A percentile compares a stretch with the other conserved stretches of the same genome.
These are phyloP conservation scores for Sebastes hubbsi DNA, from an alignment of 2,797 vertebrate species.

Conservation along the genomic window DNA sequence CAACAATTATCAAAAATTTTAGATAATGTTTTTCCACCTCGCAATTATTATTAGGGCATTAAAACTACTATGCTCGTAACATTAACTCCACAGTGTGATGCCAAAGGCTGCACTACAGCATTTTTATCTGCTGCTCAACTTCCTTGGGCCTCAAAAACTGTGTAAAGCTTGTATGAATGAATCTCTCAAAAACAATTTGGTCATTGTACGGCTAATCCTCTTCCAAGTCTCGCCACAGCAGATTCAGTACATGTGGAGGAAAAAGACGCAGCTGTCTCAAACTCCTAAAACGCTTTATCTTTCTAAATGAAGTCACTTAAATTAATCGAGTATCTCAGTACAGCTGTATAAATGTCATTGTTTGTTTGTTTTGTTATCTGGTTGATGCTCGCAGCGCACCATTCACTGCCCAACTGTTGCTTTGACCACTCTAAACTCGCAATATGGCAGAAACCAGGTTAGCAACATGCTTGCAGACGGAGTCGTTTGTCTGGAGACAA, in stretches of 20 bases:
- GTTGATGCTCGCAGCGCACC: background rate
- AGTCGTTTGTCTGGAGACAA: constrained; percentile 21
- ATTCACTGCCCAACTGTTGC: constrained; percentile 55
- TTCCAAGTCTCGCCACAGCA: background rate
- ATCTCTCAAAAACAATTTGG: background rate
- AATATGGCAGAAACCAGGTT: constrained; percentile 46
- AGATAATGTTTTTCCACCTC: background rate
- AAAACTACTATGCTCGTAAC: background rate
- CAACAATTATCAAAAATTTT: background rate
- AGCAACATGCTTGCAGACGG: constrained; percentile 29
- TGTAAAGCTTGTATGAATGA: background rate
- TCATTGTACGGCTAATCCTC: background rate
- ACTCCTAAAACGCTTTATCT: background rate
- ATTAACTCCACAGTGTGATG: background rate
- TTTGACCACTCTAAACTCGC: constrained; percentile 1
- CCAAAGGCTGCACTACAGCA: constrained; percentile 29
- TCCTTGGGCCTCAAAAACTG: background rate
- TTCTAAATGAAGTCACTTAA: background rate
- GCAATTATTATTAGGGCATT: background rate
- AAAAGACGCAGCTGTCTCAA: background rate
- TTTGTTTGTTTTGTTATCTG: constrained; percentile 1
- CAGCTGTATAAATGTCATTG: background rate
- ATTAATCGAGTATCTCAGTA: background rate
- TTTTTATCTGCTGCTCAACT: constrained; percentile 16
- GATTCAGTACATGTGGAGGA: background rate